These are phyloP conservation scores for Strix uralensis DNA, from an alignment of 2,113 vertebrate genomes.

Conservation along the genomic window DNA sequence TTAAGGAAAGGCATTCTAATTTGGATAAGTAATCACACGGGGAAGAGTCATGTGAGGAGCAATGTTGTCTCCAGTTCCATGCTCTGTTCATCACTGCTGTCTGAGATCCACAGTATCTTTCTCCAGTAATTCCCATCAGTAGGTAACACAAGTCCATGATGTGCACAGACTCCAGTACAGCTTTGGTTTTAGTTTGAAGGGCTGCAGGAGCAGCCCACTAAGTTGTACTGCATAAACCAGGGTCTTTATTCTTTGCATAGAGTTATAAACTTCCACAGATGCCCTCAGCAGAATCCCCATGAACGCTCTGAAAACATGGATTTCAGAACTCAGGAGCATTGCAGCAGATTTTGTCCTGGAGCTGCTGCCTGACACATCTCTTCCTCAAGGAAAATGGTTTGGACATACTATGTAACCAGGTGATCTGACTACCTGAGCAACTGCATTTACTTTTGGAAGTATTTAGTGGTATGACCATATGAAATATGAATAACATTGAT, in stretches of 20 bases:
- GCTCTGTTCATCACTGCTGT: not conserved
- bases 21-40: slow-evolving; percentile 26
- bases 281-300: not conserved
- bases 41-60: not conserved
- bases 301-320: not conserved
- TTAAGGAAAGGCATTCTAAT: slow-evolving; percentile 32
- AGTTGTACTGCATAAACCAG: not conserved
- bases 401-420: not conserved
- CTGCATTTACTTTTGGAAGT: not conserved
- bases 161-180: not conserved
- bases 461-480: not conserved
- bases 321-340: not conserved
- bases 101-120: not conserved
- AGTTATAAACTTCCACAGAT: not conserved
- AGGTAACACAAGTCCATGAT: not conserved
- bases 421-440: not conserved
- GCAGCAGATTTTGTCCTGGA: not conserved
- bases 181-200: not conserved
- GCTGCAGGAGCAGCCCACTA: not conserved
- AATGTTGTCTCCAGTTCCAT: not conserved
- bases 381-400: not conserved
- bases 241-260: not conserved
- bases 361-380: not conserved
- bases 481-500: not conserved
- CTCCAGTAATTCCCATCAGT: not conserved